phyloP scores from a whole-genome alignment of 2,797 vertebrate species.

The Lithobates pipiens region DNA sequence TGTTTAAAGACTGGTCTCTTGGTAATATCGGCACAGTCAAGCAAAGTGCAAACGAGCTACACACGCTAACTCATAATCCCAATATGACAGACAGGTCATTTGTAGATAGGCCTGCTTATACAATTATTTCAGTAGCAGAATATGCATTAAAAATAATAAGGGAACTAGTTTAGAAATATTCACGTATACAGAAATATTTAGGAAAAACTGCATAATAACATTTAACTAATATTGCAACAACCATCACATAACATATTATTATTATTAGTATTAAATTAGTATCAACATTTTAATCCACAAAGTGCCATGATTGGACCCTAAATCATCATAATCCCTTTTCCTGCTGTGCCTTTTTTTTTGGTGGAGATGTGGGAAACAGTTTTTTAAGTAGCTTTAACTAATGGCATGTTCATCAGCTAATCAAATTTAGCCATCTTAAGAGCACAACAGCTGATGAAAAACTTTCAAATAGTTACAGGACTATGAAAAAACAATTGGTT shows the following conservation, averaged over 20 bases:
- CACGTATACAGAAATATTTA: background rate
- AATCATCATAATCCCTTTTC: too few relatives aligned
- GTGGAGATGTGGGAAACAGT: too few relatives aligned
- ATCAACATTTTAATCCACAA: too few relatives aligned
- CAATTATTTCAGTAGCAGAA: background rate
- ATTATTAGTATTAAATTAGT: background rate
- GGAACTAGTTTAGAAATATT: background rate
- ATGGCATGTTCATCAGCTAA: too few relatives aligned
- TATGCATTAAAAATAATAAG: background rate
- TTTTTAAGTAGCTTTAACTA: too few relatives aligned
- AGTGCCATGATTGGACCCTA: too few relatives aligned
- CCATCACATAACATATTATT: background rate
- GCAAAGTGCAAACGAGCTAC: background rate
- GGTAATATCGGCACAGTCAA: background rate
- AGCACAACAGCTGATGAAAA: too few relatives aligned
- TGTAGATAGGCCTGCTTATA: background rate
- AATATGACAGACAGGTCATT: conserved; percentile 7
- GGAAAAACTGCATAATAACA: background rate
- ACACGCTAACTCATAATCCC: background rate
- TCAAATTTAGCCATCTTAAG: too few relatives aligned
- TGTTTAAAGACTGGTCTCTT: background rate
- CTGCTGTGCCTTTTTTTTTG: too few relatives aligned
- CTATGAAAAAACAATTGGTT: too few relatives aligned
- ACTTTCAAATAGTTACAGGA: too few relatives aligned
- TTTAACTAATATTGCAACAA: background rate